Evolutionary conservation across 2,888 invertebrate genomes (phyloP), one percentile per base, ranked within the genome.

Genomic region (Xanthostigma xanthostigma): DNA sequence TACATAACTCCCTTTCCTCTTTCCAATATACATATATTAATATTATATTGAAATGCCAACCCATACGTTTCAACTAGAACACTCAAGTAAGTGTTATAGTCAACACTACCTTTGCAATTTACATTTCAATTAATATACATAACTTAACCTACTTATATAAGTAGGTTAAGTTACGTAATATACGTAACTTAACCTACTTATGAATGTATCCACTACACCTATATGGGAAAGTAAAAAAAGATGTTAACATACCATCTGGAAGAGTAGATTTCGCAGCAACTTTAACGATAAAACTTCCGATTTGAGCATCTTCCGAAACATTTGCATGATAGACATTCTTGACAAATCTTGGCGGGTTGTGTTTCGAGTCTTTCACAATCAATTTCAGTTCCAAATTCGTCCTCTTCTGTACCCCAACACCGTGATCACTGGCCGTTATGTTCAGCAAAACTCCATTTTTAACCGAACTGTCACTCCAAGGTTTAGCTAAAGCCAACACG

Each of bases 391-490:
- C 79, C 60, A 83, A 73, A 50, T 78, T 74, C 37, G 81, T 75
- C 52, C 80, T 78, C 54, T 78, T 79, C 2, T 84, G 78, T 37
- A 78, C 75, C 1, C 89, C 87, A 35, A 69, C 66, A 0, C 93
- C 94, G 59, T 88, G 86, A 70, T 96, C 95, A 47, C 79, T 83
- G 5, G 93, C 95, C 1, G 84, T 87, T 42, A 96, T 76, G 61
- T 91, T 87, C 44, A 96, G 69, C n/a, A 35, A 33, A 10, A 42
- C 36, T 9, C 38, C 38, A 8, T 8, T 38, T 13, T 38, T 38
- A 13, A 13, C 38, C 49, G 71, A 71, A 55, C 79, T 81, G 40
- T 62, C 56, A 44, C 61, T 65, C 36, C 42, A 48, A 1, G 79
- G 70, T 56, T 79, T 76, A 45, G 78, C 74, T 49, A 93, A 65